Conservation (phyloP, 1,140 invertebrate genomes). For the Sycobia sp. region DNA sequence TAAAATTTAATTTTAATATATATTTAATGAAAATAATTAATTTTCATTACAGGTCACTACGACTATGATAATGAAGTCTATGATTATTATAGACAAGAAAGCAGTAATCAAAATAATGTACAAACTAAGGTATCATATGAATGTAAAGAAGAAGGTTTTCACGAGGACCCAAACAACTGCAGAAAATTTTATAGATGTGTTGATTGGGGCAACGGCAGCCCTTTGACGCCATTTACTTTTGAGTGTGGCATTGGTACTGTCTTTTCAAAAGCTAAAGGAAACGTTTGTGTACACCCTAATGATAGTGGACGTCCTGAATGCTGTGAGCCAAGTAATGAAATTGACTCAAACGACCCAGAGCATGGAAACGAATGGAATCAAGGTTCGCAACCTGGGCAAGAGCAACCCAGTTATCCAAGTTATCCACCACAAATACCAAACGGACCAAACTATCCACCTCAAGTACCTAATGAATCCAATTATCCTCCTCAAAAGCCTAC, state of each 20-base stretch:
- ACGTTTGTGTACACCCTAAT: slow-evolving; percentile 71
- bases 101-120: slow-evolving; percentile 25
- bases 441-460: neutral
- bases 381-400: neutral
- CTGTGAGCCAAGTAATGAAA: slow-evolving; percentile 49
- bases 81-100: slow-evolving; percentile 14
- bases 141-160: slow-evolving; percentile 67
- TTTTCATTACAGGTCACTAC: slow-evolving; percentile 41
- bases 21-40: neutral
- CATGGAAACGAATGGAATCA: neutral
- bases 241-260: slow-evolving; percentile 74
- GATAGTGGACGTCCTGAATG: slow-evolving; percentile 67
- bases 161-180: slow-evolving; percentile 64
- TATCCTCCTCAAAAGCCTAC: neutral
- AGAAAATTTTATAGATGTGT: slow-evolving; percentile 67
- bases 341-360: slow-evolving; percentile 41
- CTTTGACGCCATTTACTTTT: slow-evolving; percentile 65
- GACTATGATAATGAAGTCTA: slow-evolving; percentile 34
- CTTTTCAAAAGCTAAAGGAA: slow-evolving; percentile 68
- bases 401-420: neutral
- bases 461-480: neutral
- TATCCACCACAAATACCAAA: slow-evolving; percentile 2
- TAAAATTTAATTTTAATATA: too few species aligned
- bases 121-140: slow-evolving; percentile 40
- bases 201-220: slow-evolving; percentile 52